Evolutionary conservation across 2,888 invertebrate genomes (phyloP), one percentile per base, ranked within the genome.

Genomic region (Melieria picta): DNA sequence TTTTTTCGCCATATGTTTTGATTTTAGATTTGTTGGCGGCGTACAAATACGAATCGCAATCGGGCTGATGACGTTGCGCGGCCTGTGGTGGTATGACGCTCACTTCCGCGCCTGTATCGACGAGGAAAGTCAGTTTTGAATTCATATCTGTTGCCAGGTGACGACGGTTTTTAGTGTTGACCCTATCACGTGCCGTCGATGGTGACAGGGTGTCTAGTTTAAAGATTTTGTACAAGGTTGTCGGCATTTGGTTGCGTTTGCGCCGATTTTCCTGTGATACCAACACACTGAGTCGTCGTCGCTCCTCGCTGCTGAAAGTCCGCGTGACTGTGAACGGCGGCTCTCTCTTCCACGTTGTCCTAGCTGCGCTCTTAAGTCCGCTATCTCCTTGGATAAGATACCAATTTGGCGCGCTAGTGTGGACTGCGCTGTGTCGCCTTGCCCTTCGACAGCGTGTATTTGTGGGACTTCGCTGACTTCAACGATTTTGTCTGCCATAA

Each of bases 1-100:
- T 61, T 61, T 67, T 71, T 48, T 64, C 63, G 48, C 46, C 16
- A 79, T 61, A 9, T 73, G 67, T 16, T 64, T n/a, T 69, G 77
- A 73, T 80, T 7, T 77, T 56, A 16, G 71, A n/a, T 58, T 67
- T 55, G 42, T 56, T 11, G 74, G 73, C 11, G 78, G 78, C 30
- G 43, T 62, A 16, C 47, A 47, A 16, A 5, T 9, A 62, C 16
- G 47, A 62, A 47, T 46, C 46, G 5, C 16, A 4, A 30, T 48
- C 30, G 3, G 48, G 30, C 10, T 48, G 16, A 7, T 16, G 46
- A 4, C 43, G 43, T n/a, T 63, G 63, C 16, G 11, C 13, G 5
- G 46, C 11, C 48, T 13, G 46, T 11, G 63, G 42, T 63, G 63
- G 68, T 46, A 63, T 63, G 16, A 65, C 65, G 6, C 16, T 48